These are phyloP conservation scores for Trissonchulus sp. DNA, from an alignment of 2,888 invertebrate species.

Conservation along the genomic window DNA sequence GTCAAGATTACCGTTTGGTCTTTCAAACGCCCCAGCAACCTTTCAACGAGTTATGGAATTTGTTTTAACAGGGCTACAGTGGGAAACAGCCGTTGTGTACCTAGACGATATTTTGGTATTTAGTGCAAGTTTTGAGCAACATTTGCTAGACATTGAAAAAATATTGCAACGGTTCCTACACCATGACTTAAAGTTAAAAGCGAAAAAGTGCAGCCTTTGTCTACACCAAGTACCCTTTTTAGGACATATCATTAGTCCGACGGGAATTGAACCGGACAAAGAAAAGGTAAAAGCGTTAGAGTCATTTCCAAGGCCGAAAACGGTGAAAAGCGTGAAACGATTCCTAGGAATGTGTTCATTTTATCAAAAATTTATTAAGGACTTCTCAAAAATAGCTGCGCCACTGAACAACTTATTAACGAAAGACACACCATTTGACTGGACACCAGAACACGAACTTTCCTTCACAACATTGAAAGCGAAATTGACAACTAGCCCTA, in stretches of 20 bases:
- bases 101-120: slow-evolving; percentile 12
- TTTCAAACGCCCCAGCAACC: slow-evolving; percentile 5
- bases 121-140: not conserved
- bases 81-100: not conserved
- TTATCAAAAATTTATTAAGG: slow-evolving; percentile 5
- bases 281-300: not conserved
- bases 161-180: not conserved
- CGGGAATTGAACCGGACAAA: not conserved
- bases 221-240: not conserved
- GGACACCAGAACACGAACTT: slow-evolving; percentile 14
- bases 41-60: not conserved
- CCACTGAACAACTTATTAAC: slow-evolving; percentile 1
- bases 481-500: slow-evolving; percentile 31
- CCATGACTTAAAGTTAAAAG: not conserved
- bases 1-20: not conserved
- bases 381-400: not conserved
- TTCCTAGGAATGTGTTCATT: not conserved
- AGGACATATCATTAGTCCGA: not conserved
- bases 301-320: not conserved
- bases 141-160: not conserved
- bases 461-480: slow-evolving; percentile 33
- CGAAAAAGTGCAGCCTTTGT: not conserved
- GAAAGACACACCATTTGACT: not conserved
- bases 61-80: slow-evolving; percentile 2
- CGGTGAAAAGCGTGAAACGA: not conserved